phyloP scores from a whole-genome alignment of 2,113 vertebrate species.

The Limanda limanda region DNA sequence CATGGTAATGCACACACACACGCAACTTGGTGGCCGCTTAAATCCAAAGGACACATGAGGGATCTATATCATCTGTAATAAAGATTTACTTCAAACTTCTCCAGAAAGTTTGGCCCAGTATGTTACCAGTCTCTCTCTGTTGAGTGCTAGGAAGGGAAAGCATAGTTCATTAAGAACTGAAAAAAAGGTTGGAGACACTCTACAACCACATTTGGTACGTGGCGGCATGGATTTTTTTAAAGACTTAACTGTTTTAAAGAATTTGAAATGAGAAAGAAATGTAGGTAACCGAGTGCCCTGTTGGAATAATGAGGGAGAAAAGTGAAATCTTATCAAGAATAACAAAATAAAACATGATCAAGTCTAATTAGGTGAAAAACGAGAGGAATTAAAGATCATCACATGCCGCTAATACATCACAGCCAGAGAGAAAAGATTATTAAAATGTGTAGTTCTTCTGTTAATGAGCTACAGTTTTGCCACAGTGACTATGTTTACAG shows the following conservation, averaged over 20 bases:
- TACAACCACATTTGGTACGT: not conserved
- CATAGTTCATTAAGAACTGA: slow-evolving; percentile 52
- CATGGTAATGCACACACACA: not conserved
- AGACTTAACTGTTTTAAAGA: not conserved
- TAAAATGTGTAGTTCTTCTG: no score
- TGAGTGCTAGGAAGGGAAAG: slow-evolving; percentile 30
- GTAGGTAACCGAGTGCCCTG: no score
- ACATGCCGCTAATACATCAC: no score
- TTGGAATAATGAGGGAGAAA: no score
- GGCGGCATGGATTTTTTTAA: not conserved
- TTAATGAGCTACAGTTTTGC: no score
- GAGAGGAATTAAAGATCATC: no score
- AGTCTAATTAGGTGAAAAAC: no score
- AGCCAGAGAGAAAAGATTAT: no score
- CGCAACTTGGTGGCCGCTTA: slow-evolving; percentile 1
- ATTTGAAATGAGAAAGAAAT: not conserved
- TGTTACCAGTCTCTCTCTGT: slow-evolving; percentile 40
- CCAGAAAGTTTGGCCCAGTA: not conserved
- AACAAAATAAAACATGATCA: no score
- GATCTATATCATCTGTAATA: slow-evolving; percentile 47
- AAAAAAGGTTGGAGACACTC: slow-evolving; percentile 1
- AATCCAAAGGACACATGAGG: slow-evolving; percentile 33
- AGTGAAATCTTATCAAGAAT: no score
- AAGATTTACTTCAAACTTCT: slow-evolving; percentile 37
- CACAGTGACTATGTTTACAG: no score